A percentile compares a stretch with the other conserved stretches of the same genome.
These are phyloP conservation scores for Athalia cordata DNA, from an alignment of 2,888 invertebrate species.

Conservation along the genomic window DNA sequence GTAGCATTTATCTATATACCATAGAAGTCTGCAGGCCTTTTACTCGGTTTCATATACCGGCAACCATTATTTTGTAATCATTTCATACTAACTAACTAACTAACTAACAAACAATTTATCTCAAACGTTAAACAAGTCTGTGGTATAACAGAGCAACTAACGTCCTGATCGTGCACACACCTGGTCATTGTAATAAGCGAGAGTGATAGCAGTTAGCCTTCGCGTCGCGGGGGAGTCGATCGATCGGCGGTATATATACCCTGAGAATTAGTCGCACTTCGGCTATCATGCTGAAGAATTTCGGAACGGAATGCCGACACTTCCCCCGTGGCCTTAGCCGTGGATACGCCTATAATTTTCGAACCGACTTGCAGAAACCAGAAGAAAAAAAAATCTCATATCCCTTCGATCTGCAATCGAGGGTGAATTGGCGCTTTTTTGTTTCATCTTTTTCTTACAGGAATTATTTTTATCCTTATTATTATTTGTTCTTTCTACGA, in stretches of 20 bases:
- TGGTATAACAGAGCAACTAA: conserved; percentile 20
- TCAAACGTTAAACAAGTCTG: conserved; percentile 17
- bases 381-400: too few relatives aligned
- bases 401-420: too few relatives aligned
- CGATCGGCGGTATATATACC: background rate
- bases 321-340: background rate
- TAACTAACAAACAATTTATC: too few relatives aligned
- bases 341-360: background rate
- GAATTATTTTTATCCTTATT: too few relatives aligned
- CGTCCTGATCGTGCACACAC: conserved; percentile 14
- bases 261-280: conserved; percentile 34
- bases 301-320: conserved; percentile 16
- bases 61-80: conserved; percentile 39
- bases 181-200: conserved; percentile 53
- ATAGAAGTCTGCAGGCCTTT: conserved; percentile 23
- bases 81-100: conserved; percentile 2
- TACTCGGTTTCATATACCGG: conserved; percentile 11
- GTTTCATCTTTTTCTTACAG: too few relatives aligned
- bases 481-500: background rate
- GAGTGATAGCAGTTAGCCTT: conserved; percentile 63
- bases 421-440: too few relatives aligned
- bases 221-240: conserved; percentile 57
- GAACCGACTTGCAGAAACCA: too few relatives aligned
- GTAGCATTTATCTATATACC: background rate
- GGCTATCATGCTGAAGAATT: conserved; percentile 28